A percentile compares a stretch with the other conserved stretches of the same genome.
Evolutionary conservation across 2,797 vertebrate species (phyloP).

Genomic region (Hirundo rustica): DNA sequence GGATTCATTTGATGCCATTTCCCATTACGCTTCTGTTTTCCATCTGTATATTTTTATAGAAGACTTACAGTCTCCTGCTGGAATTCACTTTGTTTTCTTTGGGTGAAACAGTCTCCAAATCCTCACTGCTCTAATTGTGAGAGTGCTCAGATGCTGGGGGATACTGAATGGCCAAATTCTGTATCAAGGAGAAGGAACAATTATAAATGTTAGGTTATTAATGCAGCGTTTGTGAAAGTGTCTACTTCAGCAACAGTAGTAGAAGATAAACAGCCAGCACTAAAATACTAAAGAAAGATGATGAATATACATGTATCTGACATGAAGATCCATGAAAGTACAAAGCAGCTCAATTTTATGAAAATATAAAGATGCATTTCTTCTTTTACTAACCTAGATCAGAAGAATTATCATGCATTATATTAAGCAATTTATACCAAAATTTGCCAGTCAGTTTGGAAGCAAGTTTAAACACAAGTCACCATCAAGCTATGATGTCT

Average conservation of each 20-base stretch:
- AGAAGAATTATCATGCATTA: conserved; percentile 1
- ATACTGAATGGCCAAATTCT: background rate
- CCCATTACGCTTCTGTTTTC: fast-evolving
- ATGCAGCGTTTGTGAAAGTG: background rate
- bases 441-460: background rate
- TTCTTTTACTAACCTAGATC: background rate
- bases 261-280: background rate
- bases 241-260: background rate
- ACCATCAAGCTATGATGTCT: background rate
- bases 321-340: background rate
- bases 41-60: background rate
- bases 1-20: background rate
- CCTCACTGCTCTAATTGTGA: background rate
- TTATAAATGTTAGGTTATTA: background rate
- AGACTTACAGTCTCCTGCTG: background rate
- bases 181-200: background rate
- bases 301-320: background rate
- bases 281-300: background rate
- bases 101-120: background rate
- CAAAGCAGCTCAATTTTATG: background rate
- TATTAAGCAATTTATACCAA: background rate
- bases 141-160: background rate
- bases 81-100: background rate
- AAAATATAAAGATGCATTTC: background rate
- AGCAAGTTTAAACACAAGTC: conserved; percentile 2